A percentile compares a stretch with the other conserved stretches of the same genome.
These are phyloP conservation scores for Vombatus ursinus DNA, from an alignment of 2,113 vertebrate genomes.

Conservation along the genomic window DNA sequence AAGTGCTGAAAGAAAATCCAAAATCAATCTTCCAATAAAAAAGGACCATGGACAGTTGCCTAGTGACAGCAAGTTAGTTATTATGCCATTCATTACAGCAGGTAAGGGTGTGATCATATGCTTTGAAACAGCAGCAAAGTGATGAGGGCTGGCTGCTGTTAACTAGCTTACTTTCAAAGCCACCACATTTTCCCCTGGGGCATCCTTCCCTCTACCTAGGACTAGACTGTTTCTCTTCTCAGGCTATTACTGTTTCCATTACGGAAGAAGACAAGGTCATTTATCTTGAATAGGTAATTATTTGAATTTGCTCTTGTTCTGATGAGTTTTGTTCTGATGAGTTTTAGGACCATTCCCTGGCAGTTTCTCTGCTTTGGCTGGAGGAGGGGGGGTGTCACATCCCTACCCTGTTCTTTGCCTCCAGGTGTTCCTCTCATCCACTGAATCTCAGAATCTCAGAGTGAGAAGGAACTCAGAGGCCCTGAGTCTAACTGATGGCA, in stretches of 20 bases:
- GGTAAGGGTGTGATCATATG: background rate
- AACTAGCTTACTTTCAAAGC: background rate
- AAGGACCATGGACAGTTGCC: slow-evolving; percentile 45
- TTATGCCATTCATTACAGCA: background rate
- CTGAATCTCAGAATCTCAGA: background rate
- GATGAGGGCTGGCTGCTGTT: background rate
- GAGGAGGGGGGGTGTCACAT: background rate
- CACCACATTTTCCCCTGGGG: fast-evolving
- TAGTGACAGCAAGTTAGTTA: slow-evolving; percentile 40
- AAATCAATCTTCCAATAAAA: slow-evolving; percentile 48
- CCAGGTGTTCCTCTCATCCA: background rate
- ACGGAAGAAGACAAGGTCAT: background rate
- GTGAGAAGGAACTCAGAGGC: background rate
- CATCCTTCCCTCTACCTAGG: background rate
- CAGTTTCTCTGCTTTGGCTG: background rate
- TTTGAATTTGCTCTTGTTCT: background rate
- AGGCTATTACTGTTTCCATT: fast-evolving
- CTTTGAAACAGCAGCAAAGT: background rate
- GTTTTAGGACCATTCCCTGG: fast-evolving
- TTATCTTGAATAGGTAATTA: background rate
- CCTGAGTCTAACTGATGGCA: background rate
- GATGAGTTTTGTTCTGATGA: background rate
- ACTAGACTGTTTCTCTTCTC: fast-evolving
- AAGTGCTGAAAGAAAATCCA: background rate
- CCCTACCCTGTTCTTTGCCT: background rate